These are phyloP conservation scores for Cantharis rustica DNA, from an alignment of 2,888 invertebrate genomes.

Conservation along the genomic window DNA sequence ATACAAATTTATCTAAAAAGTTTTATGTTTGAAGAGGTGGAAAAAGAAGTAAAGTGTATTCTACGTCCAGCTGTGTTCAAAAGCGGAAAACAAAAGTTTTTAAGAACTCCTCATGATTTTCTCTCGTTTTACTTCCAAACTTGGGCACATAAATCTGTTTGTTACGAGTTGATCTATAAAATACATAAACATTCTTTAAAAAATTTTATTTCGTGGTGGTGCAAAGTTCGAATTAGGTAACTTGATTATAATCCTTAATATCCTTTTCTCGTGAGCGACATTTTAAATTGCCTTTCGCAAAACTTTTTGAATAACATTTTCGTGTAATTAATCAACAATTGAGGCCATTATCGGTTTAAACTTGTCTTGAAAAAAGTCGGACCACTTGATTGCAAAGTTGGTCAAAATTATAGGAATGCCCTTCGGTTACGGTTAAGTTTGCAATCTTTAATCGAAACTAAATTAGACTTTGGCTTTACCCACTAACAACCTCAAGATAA, in stretches of 20 bases:
- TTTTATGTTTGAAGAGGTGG: conserved; percentile 38
- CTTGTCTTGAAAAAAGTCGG: conserved; percentile 14
- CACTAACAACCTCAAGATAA: conserved; percentile 19
- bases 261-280: conserved; percentile 9
- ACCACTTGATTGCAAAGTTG: conserved; percentile 33
- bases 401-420: conserved; percentile 34
- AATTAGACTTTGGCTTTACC: conserved; percentile 17
- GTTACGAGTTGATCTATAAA: conserved; percentile 9
- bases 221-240: not conserved
- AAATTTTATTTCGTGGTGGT: not conserved
- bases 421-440: conserved; percentile 26
- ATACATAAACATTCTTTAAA: conserved; percentile 7
- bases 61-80: conserved; percentile 36
- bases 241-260: conserved; percentile 1
- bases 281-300: conserved; percentile 11
- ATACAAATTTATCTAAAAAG: conserved; percentile 37
- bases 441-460: conserved; percentile 29
- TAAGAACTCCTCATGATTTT: conserved; percentile 36
- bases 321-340: conserved; percentile 26
- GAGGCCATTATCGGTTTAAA: conserved; percentile 22
- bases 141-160: conserved; percentile 29
- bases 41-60: conserved; percentile 32
- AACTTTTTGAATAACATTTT: conserved; percentile 16
- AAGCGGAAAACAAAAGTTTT: conserved; percentile 37
- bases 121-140: conserved; percentile 25